Percentiles rank a stretch among this genome's conserved stretches.
phyloP scores from a whole-genome alignment of 2,888 invertebrate genomes.

The Cistogaster globosa region DNA sequence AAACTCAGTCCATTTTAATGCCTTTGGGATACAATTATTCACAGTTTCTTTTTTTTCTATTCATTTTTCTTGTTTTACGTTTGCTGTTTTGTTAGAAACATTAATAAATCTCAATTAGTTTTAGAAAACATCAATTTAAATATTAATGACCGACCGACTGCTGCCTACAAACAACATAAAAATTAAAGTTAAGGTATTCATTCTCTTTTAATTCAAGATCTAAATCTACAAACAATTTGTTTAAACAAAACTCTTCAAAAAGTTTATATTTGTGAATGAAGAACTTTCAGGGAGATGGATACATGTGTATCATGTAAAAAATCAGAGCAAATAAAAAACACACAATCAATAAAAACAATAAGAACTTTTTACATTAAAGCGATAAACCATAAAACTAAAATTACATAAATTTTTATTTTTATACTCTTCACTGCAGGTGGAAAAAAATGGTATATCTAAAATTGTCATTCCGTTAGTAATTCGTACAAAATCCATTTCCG shows the following conservation, averaged over 20 bases:
- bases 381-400: constrained; percentile 13
- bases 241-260: constrained; percentile 26
- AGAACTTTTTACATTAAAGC: constrained; percentile 48
- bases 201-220: neutral
- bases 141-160: constrained; percentile 46
- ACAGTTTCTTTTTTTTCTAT: constrained; percentile 16
- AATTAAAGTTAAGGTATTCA: neutral
- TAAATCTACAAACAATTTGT: constrained; percentile 33
- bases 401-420: constrained; percentile 28
- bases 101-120: constrained; percentile 62
- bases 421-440: too few relatives aligned
- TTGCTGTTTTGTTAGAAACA: neutral
- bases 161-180: neutral
- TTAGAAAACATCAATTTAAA: constrained; percentile 55
- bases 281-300: neutral
- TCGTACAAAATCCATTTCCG: too few relatives aligned
- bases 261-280: neutral
- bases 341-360: constrained; percentile 42
- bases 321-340: constrained; percentile 31
- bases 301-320: constrained; percentile 18
- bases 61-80: neutral
- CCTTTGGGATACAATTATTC: constrained; percentile 27
- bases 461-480: too few relatives aligned
- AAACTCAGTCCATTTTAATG: constrained; percentile 33
- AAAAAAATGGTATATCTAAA: too few relatives aligned